Evolutionary conservation across 2,797 vertebrate genomes (phyloP).

Genomic region (Chelmon rostratus): DNA sequence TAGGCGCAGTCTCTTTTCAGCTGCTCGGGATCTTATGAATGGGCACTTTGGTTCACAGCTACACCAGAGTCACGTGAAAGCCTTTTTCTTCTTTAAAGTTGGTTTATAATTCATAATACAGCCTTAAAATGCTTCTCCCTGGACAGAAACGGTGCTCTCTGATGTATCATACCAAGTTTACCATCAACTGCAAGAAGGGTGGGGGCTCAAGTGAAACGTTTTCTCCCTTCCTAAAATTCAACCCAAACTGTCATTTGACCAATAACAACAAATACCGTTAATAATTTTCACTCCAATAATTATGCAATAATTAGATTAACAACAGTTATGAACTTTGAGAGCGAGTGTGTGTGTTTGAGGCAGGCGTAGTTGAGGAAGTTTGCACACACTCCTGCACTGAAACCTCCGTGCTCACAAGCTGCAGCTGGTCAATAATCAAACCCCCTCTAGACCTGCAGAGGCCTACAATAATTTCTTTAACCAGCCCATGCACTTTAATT

Average conservation of each 20-base stretch:
- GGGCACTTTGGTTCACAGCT: background rate
- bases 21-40: conserved; percentile 14
- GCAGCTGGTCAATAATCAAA: background rate
- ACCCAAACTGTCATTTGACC: background rate
- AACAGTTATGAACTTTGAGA: background rate
- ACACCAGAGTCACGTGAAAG: background rate
- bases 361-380: background rate
- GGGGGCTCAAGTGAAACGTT: background rate
- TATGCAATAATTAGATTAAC: background rate
- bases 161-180: background rate
- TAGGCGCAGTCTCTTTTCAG: background rate
- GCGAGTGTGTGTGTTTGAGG: background rate
- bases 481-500: background rate
- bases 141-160: background rate
- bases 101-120: background rate
- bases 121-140: too few relatives aligned
- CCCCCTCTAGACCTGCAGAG: too few relatives aligned
- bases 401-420: background rate
- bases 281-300: background rate
- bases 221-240: background rate
- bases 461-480: background rate
- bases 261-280: background rate
- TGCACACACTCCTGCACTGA: background rate
- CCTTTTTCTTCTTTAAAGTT: background rate
- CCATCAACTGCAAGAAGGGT: background rate